Conservation (phyloP, 2,888 invertebrate genomes). For the Trichogramma evanescens region DNA sequence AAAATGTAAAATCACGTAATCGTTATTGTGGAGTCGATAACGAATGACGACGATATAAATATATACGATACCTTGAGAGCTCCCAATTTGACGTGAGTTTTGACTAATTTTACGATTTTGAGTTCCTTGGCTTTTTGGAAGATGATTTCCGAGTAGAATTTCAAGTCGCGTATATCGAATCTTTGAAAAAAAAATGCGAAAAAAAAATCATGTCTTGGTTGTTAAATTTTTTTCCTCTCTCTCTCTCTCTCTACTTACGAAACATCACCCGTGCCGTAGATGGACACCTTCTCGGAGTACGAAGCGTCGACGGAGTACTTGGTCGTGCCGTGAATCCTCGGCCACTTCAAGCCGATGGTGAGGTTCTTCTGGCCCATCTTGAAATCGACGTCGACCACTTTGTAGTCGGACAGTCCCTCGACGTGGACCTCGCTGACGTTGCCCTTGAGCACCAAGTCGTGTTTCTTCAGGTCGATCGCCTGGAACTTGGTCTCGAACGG, state of each 20-base stretch:
- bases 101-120: not conserved
- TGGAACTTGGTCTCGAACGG: slow-evolving; percentile 20
- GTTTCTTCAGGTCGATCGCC: slow-evolving; percentile 3
- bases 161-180: slow-evolving; percentile 1
- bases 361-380: slow-evolving; percentile 13
- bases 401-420: slow-evolving; percentile 16
- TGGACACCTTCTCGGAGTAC: not conserved
- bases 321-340: slow-evolving; percentile 7
- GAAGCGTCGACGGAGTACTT: slow-evolving; percentile 11
- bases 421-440: slow-evolving; percentile 3
- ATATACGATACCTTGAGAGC: not conserved
- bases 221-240: too few relatives aligned
- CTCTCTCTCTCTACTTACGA: slow-evolving; percentile 6
- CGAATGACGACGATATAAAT: too few relatives aligned
- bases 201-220: too few relatives aligned
- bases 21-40: not conserved
- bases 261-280: slow-evolving; percentile 22
- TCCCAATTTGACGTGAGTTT: not conserved
- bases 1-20: not conserved
- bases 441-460: not conserved
- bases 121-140: not conserved
- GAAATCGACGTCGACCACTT: slow-evolving; percentile 18
- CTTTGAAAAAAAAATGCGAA: not conserved
- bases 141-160: slow-evolving; percentile 9
- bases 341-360: slow-evolving; percentile 13